phyloP scores from a whole-genome alignment of 2,888 invertebrate species.

The Lymantria dispar region DNA sequence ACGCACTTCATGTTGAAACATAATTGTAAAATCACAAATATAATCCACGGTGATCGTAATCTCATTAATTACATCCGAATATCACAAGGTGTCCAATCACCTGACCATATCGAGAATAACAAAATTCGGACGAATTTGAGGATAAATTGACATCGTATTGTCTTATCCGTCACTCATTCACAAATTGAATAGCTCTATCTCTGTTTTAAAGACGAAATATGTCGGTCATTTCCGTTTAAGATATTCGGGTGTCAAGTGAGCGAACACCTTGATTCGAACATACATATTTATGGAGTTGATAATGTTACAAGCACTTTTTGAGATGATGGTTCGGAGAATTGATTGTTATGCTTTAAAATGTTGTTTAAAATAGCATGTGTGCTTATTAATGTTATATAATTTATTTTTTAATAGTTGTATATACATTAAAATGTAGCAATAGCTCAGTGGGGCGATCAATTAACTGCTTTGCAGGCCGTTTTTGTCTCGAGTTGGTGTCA shows the following conservation, averaged over 20 bases:
- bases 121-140: constrained; percentile 19
- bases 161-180: constrained; percentile 19
- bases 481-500: too few relatives aligned
- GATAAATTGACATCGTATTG: constrained; percentile 13
- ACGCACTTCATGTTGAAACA: neutral
- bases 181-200: constrained; percentile 23
- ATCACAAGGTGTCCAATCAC: constrained; percentile 27
- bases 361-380: neutral
- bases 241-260: constrained; percentile 37
- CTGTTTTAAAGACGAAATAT: constrained; percentile 31
- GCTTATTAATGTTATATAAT: neutral
- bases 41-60: constrained; percentile 9
- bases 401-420: too few relatives aligned
- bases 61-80: constrained; percentile 12
- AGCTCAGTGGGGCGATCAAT: too few relatives aligned
- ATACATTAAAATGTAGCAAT: too few relatives aligned
- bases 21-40: constrained; percentile 11
- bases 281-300: constrained; percentile 12
- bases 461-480: too few relatives aligned
- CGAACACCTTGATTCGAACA: constrained; percentile 24
- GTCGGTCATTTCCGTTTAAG: constrained; percentile 51
- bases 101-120: constrained; percentile 21
- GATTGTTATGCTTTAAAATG: neutral
- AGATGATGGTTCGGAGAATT: constrained; percentile 5
- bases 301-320: constrained; percentile 8